Evolutionary conservation across 1,140 invertebrate genomes (phyloP).

Genomic region (Penaeus japonicus): DNA sequence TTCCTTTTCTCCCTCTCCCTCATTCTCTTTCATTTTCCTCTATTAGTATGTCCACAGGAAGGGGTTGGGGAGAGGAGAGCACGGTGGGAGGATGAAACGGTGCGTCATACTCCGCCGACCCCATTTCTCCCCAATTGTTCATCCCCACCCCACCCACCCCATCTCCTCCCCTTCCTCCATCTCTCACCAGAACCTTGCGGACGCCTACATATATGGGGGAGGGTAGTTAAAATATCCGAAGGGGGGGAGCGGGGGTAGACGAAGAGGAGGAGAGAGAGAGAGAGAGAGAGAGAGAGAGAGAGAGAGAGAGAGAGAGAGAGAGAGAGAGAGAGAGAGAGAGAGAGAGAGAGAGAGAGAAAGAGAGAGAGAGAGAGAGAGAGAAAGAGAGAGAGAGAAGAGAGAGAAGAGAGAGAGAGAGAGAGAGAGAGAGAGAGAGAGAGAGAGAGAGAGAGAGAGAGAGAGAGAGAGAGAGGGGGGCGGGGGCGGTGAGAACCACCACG

Average conservation of each 20-base stretch:
- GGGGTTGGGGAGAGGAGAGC: not conserved
- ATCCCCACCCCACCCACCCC: not conserved
- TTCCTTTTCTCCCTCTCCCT: no score
- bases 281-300: not conserved
- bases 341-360: not conserved
- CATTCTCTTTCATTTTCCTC: no score
- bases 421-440: not conserved
- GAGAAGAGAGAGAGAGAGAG: not conserved
- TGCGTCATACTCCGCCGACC: not conserved
- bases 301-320: not conserved
- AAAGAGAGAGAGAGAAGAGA: not conserved
- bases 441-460: not conserved
- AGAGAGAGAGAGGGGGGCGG: not conserved
- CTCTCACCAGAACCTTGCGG: not conserved
- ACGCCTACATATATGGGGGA: not conserved
- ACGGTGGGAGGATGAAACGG: not conserved
- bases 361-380: not conserved
- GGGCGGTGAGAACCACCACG: not conserved
- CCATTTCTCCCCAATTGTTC: not conserved
- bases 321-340: not conserved
- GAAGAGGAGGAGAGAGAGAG: not conserved
- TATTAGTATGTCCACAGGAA: no score
- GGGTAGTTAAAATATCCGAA: not conserved
- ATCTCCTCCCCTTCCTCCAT: not conserved
- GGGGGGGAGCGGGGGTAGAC: not conserved